phyloP scores from a whole-genome alignment of 2,888 invertebrate genomes.

The Yponomeuta evonymella region DNA sequence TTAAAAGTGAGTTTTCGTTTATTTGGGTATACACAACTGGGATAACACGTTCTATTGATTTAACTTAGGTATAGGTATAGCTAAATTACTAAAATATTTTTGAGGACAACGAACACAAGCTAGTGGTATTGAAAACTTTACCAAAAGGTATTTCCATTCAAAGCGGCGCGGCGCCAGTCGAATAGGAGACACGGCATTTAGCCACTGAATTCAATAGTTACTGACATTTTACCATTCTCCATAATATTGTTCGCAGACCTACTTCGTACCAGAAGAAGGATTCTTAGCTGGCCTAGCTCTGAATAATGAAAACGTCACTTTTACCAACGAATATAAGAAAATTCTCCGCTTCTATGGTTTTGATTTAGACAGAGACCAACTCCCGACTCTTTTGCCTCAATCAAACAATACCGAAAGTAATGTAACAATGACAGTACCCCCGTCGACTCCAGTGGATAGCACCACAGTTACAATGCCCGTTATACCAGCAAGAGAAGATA shows the following conservation, averaged over 20 bases:
- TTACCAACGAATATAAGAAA: conserved; percentile 83
- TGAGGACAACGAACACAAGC: not conserved
- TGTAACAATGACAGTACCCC: conserved; percentile 27
- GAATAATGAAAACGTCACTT: conserved; percentile 85
- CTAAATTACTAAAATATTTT: not conserved
- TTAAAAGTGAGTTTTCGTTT: conserved; percentile 79
- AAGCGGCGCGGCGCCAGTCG: not conserved
- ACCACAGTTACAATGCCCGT: conserved; percentile 32
- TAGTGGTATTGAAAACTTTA: not conserved
- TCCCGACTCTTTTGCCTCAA: conserved; percentile 41
- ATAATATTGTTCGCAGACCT: conserved; percentile 77
- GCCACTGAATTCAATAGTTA: not conserved
- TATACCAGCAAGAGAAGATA: conserved; percentile 15
- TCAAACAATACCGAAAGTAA: conserved; percentile 33
- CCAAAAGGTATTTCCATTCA: not conserved
- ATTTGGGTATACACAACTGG: too few species aligned
- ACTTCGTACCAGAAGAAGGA: conserved; percentile 88
- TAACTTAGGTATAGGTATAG: too few species aligned
- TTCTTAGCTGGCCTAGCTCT: conserved; percentile 87
- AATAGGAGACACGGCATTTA: not conserved
- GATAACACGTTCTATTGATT: too few species aligned
- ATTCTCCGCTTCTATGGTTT: conserved; percentile 88
- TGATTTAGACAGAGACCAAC: conserved; percentile 76
- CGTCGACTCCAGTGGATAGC: conserved; percentile 29
- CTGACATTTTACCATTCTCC: not conserved